Conservation (phyloP, 2,797 vertebrate species). For the Ispidina picta region DNA sequence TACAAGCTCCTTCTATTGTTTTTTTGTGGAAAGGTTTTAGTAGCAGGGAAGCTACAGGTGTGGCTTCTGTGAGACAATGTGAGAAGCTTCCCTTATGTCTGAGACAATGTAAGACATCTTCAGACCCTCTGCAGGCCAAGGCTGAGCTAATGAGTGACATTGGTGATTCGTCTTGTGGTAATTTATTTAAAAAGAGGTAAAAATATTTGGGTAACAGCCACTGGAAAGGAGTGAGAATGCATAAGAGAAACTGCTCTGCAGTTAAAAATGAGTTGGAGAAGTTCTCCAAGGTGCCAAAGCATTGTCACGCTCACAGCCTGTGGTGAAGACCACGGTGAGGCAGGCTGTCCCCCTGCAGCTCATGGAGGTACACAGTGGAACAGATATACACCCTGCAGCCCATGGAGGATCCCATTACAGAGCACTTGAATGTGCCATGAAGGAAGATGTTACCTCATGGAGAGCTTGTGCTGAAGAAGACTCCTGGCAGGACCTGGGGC, state of each 20-base stretch:
- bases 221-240: background rate
- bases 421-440: background rate
- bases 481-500: background rate
- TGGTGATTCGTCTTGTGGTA: rapidly evolving
- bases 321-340: background rate
- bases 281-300: rapidly evolving
- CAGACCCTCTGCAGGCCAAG: rapidly evolving
- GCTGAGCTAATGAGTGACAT: rapidly evolving
- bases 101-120: rapidly evolving
- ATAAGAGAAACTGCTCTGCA: background rate
- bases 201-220: too few species aligned
- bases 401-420: rapidly evolving
- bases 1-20: too few species aligned
- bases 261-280: background rate
- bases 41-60: rapidly evolving
- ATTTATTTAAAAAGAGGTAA: background rate
- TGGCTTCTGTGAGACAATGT: background rate
- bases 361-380: background rate
- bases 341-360: background rate
- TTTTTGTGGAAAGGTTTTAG: background rate
- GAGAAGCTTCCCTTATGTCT: background rate
- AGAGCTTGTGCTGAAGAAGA: background rate
- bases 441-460: background rate
- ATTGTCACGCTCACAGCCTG: background rate
- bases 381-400: background rate